phyloP scores from a whole-genome alignment of 1,140 invertebrate genomes.

The Oscheius sp. region DNA sequence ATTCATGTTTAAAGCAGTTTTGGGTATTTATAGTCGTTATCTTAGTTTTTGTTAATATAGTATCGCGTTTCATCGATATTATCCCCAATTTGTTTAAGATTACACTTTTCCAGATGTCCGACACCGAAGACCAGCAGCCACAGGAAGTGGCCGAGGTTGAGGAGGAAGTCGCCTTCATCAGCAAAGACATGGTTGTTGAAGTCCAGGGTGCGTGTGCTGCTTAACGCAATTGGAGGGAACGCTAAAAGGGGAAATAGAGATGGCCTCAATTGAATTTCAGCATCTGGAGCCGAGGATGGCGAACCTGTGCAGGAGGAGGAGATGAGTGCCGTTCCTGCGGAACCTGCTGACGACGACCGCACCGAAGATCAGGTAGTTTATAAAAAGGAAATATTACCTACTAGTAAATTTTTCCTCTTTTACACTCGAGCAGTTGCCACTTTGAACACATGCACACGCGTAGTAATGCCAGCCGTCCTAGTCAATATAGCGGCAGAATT shows the following conservation, averaged over 20 bases:
- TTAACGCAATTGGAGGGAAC: neutral
- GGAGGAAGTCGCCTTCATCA: neutral
- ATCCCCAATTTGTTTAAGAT: too few species aligned
- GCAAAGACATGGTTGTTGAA: neutral
- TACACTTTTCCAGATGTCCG: conserved; percentile 1
- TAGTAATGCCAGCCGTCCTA: conserved; percentile 3
- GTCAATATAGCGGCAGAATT: conserved; percentile 5
- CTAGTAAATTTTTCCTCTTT: neutral
- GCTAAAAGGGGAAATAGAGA: too few species aligned
- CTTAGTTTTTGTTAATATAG: too few species aligned
- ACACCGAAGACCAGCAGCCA: conserved; percentile 4
- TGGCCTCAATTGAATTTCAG: too few species aligned
- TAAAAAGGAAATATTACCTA: neutral
- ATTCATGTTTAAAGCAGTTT: too few species aligned
- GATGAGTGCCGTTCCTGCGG: neutral
- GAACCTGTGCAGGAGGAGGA: neutral
- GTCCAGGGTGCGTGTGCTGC: neutral
- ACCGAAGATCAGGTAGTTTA: neutral
- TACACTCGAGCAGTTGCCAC: conserved; percentile 12
- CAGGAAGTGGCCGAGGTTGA: neutral
- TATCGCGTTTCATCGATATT: too few species aligned
- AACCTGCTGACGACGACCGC: conserved; percentile 1
- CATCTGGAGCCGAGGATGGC: neutral
- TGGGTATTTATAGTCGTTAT: too few species aligned
- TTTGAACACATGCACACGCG: conserved; percentile 3